Evolutionary conservation across 2,113 vertebrate genomes (phyloP).

Genomic region (Hystrix cristata): DNA sequence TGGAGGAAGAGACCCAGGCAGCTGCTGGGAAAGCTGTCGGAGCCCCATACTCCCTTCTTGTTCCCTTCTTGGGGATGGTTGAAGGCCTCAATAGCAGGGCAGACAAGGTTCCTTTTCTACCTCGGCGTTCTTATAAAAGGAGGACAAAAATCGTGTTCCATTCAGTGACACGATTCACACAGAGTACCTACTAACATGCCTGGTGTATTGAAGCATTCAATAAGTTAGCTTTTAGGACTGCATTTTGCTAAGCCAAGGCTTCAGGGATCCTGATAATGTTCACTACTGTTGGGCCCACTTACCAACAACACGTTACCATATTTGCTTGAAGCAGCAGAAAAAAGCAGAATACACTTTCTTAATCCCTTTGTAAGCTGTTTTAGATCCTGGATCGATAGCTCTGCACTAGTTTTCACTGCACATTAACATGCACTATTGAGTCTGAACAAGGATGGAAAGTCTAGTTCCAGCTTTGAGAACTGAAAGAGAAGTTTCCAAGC

Average conservation of each 20-base stretch:
- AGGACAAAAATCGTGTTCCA: not conserved
- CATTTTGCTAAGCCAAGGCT: not conserved
- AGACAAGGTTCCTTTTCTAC: not conserved
- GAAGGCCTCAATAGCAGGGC: not conserved
- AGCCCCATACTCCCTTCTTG: rapidly evolving
- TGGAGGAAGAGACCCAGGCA: not conserved
- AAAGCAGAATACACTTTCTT: not conserved
- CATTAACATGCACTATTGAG: not conserved
- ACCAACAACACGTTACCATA: not conserved
- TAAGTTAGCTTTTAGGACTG: not conserved
- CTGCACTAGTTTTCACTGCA: not conserved
- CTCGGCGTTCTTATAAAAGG: not conserved
- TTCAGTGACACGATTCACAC: not conserved
- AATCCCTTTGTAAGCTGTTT: not conserved
- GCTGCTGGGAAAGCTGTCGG: rapidly evolving
- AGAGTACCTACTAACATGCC: not conserved
- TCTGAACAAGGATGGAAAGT: not conserved
- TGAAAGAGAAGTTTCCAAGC: not conserved
- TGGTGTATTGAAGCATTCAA: not conserved
- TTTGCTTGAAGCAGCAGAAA: not conserved
- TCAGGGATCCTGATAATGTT: not conserved
- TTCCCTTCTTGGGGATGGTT: rapidly evolving
- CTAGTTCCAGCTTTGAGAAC: not conserved
- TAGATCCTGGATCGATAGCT: not conserved
- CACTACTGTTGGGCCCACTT: not conserved